Evolutionary conservation across 2,888 invertebrate genomes (phyloP), one percentile per base, ranked within the genome.

Genomic region (Allolobophora icterica): DNA sequence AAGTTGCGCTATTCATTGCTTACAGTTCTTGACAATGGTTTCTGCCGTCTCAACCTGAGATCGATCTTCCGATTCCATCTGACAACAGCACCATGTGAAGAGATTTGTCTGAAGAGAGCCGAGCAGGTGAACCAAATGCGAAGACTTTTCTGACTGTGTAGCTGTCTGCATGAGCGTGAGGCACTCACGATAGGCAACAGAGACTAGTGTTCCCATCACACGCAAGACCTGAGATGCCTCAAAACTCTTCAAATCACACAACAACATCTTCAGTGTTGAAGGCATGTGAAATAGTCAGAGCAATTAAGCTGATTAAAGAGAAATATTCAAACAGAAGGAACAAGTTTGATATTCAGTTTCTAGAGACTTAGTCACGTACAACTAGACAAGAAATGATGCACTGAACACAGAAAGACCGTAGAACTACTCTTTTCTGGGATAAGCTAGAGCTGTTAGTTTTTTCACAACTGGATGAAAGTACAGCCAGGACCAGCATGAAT

Each of bases 101-200:
- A 95, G 93, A 40, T 94, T 94, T 11, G 94, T 94, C 93, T 95
- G 95, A 90, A 95, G 93, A 2, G 94, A 94, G 91, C 94, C 94
- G 45, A 95, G 94, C 89, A 95, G 93, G 87, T 94, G 93, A n/a
- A 95, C 93, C 84, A 95, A 93, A 90, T 94, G 94, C 17, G 93
- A 92, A n/a, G 94, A 92, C 92, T 94, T 94, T 30, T 91, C 91
- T 15, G 91, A 91, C 91, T 87, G 19, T 91, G 93, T 94, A 6
- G 92, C 92, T 58, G 90, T 90, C 84, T 93, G 92, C 33, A 94
- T 91, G 24, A 93, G 92, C 38, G 92, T 91, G 17, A 92, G 92
- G 91, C 94, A 94, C 92, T 95, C 95, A 87, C 94, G 94, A 71
- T 93, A 94, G 17, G 94, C 94, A 90, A 95, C 95, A 90, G 94